Conservation (phyloP, 2,888 invertebrate genomes). For the Pyrrhia umbra region DNA sequence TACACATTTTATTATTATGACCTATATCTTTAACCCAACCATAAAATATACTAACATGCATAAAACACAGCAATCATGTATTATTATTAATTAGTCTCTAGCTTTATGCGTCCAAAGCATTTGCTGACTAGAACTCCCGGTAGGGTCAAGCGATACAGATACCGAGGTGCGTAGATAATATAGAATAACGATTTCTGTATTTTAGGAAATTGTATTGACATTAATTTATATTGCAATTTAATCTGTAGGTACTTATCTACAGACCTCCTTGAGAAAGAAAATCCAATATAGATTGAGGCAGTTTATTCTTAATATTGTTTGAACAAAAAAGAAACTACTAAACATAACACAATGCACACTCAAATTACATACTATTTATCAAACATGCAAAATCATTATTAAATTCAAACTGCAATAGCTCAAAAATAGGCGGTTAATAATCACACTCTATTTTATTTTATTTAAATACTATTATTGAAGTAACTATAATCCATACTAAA, state of each 20-base stretch:
- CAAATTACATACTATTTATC: constrained; percentile 1
- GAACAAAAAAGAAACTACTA: constrained; percentile 3
- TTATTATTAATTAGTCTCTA: constrained; percentile 40
- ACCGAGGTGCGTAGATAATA: constrained; percentile 30
- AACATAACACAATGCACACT: constrained; percentile 29
- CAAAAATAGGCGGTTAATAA: constrained; percentile 27
- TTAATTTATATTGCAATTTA: not conserved
- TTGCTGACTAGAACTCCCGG: constrained; percentile 41
- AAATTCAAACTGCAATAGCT: constrained; percentile 28
- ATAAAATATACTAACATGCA: constrained; percentile 52
- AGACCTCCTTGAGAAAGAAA: constrained; percentile 15
- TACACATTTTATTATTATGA: constrained; percentile 16
- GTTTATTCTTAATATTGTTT: constrained; percentile 4
- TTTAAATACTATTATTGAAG: constrained; percentile 18
- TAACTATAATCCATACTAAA: constrained; percentile 34
- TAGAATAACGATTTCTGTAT: too few relatives aligned
- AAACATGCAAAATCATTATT: constrained; percentile 50
- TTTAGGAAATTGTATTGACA: not conserved
- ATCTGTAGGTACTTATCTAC: constrained; percentile 9
- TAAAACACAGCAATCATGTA: constrained; percentile 46
- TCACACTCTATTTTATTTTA: constrained; percentile 14
- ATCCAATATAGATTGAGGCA: constrained; percentile 4
- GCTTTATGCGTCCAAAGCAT: constrained; percentile 66
- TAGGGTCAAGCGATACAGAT: constrained; percentile 27
- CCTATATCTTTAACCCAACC: constrained; percentile 49